Conservation (phyloP, 2,113 vertebrate genomes). For the Tachycineta bicolor region DNA sequence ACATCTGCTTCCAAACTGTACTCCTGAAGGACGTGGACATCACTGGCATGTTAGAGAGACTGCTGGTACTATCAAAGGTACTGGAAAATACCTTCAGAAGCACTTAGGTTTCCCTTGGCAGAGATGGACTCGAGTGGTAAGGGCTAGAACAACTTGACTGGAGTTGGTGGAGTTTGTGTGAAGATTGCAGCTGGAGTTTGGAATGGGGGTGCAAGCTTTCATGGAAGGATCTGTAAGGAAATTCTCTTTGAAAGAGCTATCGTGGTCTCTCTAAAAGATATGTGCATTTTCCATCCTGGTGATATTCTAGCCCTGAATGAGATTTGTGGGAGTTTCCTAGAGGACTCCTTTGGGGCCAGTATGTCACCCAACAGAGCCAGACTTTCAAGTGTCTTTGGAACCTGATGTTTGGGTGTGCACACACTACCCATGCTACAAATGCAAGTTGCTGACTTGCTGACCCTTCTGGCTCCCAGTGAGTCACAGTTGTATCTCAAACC, state of each 20-base stretch:
- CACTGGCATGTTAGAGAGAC: not conserved
- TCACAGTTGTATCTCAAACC: not conserved
- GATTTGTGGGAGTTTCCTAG: not conserved
- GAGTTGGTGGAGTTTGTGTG: not conserved
- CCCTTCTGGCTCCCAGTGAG: not conserved
- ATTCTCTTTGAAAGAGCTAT: conserved; percentile 15
- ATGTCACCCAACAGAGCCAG: conserved; percentile 30
- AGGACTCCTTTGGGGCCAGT: conserved; percentile 33
- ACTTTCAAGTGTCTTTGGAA: not conserved
- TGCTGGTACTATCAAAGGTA: not conserved
- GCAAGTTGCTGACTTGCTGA: not conserved
- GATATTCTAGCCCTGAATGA: conserved; percentile 49
- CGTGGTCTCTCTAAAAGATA: conserved; percentile 20
- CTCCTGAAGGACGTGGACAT: not conserved
- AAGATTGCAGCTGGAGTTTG: conserved; percentile 1
- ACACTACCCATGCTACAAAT: conserved; percentile 8
- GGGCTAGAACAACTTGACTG: not conserved
- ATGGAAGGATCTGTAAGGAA: conserved; percentile 12
- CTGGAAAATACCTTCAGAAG: not conserved
- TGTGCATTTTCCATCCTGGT: not conserved
- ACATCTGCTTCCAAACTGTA: conserved; percentile 3
- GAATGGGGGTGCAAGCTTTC: not conserved
- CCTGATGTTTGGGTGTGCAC: not conserved
- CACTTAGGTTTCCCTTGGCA: not conserved
- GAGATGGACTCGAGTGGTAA: not conserved